phyloP scores from a whole-genome alignment of 2,113 vertebrate genomes.

The Rynchops niger region DNA sequence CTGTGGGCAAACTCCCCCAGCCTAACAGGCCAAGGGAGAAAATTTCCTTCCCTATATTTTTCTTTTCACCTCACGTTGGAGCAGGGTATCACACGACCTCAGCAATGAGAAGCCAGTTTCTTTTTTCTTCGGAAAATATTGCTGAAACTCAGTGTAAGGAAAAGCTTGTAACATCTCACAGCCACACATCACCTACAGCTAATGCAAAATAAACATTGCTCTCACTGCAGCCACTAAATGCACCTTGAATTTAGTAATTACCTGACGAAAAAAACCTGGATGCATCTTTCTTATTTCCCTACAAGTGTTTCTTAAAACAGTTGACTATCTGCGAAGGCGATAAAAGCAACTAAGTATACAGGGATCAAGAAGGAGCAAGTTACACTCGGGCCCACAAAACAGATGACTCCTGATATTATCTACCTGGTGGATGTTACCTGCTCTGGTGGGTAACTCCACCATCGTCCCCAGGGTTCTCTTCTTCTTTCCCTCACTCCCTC shows the following conservation, averaged over 20 bases:
- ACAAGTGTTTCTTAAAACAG: neutral
- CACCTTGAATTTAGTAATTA: neutral
- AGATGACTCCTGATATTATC: neutral
- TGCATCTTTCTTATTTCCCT: neutral
- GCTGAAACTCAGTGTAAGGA: neutral
- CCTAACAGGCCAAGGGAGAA: neutral
- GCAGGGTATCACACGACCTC: neutral
- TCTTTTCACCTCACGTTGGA: neutral
- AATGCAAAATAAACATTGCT: neutral
- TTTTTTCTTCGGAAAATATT: neutral
- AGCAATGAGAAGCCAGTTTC: neutral
- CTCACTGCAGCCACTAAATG: neutral
- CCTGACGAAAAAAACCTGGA: neutral
- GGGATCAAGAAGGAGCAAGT: neutral
- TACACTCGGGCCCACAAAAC: neutral
- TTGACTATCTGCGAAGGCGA: neutral
- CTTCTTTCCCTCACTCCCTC: neutral
- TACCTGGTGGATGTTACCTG: neutral
- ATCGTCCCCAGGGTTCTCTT: neutral
- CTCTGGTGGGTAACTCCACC: neutral
- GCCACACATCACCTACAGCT: no score
- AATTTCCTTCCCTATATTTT: neutral
- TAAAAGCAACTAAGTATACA: neutral
- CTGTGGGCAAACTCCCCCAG: neutral
- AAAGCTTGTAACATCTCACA: neutral